Evolutionary conservation across 2,888 invertebrate genomes (phyloP).

Genomic region (Xanthostigma xanthostigma): DNA sequence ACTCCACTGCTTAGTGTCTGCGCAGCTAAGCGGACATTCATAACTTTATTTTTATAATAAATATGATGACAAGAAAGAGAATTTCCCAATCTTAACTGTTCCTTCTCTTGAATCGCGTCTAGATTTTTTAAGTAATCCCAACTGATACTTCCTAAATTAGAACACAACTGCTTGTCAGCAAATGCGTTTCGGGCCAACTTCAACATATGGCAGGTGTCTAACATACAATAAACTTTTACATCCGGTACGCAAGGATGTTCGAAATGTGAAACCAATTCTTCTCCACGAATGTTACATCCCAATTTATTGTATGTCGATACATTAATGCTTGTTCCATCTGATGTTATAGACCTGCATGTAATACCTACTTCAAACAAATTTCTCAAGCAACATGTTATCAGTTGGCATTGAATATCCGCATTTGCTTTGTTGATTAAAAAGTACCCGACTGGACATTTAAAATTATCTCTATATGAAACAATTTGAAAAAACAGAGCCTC

Average conservation of each 20-base stretch:
- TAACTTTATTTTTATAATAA: constrained; percentile 8
- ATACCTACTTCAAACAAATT: constrained; percentile 11
- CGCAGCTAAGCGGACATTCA: constrained; percentile 11
- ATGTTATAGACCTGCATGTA: constrained; percentile 11
- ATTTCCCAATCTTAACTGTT: constrained; percentile 7
- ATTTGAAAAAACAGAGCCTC: constrained; percentile 11
- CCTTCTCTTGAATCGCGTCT: constrained; percentile 5
- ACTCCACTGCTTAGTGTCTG: constrained; percentile 11
- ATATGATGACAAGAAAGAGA: constrained; percentile 7
- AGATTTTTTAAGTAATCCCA: not conserved
- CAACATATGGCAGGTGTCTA: not conserved
- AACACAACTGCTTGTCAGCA: not conserved
- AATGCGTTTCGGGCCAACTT: not conserved
- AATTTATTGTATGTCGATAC: no score
- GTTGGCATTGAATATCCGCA: constrained; percentile 9
- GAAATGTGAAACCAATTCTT: no score
- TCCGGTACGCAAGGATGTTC: no score
- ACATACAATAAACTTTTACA: no score
- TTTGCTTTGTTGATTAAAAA: constrained; percentile 13
- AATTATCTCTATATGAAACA: constrained; percentile 9
- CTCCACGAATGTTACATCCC: no score
- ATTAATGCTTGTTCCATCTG: constrained; percentile 8
- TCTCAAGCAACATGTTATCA: constrained; percentile 8
- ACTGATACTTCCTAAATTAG: not conserved
- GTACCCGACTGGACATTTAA: constrained; percentile 14